Percentiles rank a stretch among this genome's conserved stretches.
Evolutionary conservation across 2,113 vertebrate species (phyloP).

Genomic region (Cettia cetti): DNA sequence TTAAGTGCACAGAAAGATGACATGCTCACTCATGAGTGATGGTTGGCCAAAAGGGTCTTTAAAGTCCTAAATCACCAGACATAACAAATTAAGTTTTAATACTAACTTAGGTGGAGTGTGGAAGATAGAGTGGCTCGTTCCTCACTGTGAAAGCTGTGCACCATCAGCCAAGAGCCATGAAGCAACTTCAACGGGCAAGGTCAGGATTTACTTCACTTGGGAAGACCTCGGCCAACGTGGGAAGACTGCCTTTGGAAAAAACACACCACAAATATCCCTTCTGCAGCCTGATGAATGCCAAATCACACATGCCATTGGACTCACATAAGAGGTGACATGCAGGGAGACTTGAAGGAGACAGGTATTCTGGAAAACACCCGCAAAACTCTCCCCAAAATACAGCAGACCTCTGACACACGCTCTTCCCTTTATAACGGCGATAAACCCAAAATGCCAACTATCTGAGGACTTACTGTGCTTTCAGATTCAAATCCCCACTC

Average conservation of each 20-base stretch:
- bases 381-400: background rate
- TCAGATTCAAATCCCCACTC: background rate
- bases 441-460: background rate
- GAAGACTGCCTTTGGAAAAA: background rate
- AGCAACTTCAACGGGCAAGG: background rate
- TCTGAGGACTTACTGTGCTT: background rate
- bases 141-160: background rate
- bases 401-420: background rate
- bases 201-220: background rate
- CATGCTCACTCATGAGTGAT: background rate
- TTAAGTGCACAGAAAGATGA: background rate
- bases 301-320: background rate
- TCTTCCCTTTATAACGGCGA: background rate
- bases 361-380: background rate
- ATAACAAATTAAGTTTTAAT: conserved; percentile 8
- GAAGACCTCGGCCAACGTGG: background rate
- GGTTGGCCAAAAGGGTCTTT: background rate
- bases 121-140: background rate
- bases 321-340: background rate
- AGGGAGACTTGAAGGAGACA: background rate
- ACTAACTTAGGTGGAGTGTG: background rate
- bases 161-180: background rate
- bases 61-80: background rate
- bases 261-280: background rate
- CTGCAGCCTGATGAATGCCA: background rate